Percentiles rank a stretch among this genome's conserved stretches.
These are phyloP conservation scores for Hormaphis cornu DNA, from an alignment of 1,140 invertebrate species.

Conservation along the genomic window DNA sequence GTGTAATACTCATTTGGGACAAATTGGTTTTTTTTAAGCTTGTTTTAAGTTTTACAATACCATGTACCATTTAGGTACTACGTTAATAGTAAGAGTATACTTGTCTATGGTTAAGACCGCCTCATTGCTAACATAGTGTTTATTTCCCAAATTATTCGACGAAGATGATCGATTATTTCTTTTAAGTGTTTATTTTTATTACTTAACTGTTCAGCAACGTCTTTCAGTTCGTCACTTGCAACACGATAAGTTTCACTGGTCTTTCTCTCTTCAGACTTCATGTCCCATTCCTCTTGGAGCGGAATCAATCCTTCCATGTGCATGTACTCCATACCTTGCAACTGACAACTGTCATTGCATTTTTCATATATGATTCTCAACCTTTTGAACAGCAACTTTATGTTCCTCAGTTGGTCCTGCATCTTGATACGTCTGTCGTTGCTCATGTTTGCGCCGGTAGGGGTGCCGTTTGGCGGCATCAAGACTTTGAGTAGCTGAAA, in stretches of 20 bases:
- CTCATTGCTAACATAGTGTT: slow-evolving; percentile 93
- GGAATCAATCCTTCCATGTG: slow-evolving; percentile 79
- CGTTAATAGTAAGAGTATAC: too few relatives aligned
- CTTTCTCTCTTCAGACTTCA: slow-evolving; percentile 66
- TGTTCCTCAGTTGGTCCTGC: slow-evolving; percentile 68
- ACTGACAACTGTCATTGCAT: slow-evolving; percentile 71
- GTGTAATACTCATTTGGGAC: too few relatives aligned
- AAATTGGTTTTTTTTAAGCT: too few relatives aligned
- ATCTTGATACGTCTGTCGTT: slow-evolving; percentile 79
- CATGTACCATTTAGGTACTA: too few relatives aligned
- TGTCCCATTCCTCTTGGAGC: slow-evolving; percentile 70
- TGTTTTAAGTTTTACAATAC: too few relatives aligned
- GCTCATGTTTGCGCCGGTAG: slow-evolving; percentile 55
- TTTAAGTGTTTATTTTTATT: slow-evolving; percentile 85
- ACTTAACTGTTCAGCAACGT: slow-evolving; percentile 68
- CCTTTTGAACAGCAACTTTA: slow-evolving; percentile 69
- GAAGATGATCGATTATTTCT: slow-evolving; percentile 83
- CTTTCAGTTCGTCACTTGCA: slow-evolving; percentile 64
- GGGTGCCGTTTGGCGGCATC: slow-evolving; percentile 65
- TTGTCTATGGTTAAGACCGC: slow-evolving; percentile 64
- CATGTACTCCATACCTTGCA: slow-evolving; percentile 76
- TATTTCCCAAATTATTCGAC: slow-evolving; percentile 90
- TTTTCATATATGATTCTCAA: slow-evolving; percentile 81
- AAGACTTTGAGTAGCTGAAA: slow-evolving; percentile 73
- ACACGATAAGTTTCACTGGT: slow-evolving; percentile 64